A percentile compares a stretch with the other conserved stretches of the same genome.
Conservation (phyloP, 2,797 vertebrate genomes). For the Tokudaia tokunoshimensis region DNA sequence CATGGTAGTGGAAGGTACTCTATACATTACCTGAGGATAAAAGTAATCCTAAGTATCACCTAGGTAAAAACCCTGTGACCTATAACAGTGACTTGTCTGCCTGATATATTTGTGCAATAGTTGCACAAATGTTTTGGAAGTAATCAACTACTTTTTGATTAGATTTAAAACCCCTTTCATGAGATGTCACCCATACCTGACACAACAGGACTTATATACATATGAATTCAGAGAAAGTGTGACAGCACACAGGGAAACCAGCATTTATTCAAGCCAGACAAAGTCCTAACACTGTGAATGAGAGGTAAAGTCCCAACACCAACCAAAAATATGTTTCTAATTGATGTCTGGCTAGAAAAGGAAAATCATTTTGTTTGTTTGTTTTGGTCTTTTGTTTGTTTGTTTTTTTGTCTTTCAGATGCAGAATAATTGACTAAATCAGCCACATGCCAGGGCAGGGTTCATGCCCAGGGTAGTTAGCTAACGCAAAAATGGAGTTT, state of each 20-base stretch:
- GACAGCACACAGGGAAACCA: not conserved
- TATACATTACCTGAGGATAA: not conserved
- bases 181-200: not conserved
- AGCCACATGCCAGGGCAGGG: not conserved
- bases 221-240: not conserved
- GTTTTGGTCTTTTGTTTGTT: not conserved
- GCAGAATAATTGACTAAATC: not conserved
- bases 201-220: not conserved
- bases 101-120: not conserved
- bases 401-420: not conserved
- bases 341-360: not conserved
- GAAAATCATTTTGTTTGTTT: not conserved
- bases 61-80: not conserved
- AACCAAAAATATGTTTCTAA: not conserved
- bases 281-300: not conserved
- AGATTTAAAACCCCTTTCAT: not conserved
- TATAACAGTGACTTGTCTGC: not conserved
- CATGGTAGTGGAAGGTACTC: not conserved
- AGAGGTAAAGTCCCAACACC: not conserved
- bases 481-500: not conserved
- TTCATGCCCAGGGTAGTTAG: not conserved
- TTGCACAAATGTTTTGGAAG: not conserved
- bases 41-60: not conserved
- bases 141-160: not conserved
- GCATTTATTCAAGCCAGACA: not conserved